Percentiles rank a stretch among this genome's conserved stretches.
Evolutionary conservation across 53 echinoderm and acorn worm genomes (phyloP).

Genomic region (Holothuria leucospilota): DNA sequence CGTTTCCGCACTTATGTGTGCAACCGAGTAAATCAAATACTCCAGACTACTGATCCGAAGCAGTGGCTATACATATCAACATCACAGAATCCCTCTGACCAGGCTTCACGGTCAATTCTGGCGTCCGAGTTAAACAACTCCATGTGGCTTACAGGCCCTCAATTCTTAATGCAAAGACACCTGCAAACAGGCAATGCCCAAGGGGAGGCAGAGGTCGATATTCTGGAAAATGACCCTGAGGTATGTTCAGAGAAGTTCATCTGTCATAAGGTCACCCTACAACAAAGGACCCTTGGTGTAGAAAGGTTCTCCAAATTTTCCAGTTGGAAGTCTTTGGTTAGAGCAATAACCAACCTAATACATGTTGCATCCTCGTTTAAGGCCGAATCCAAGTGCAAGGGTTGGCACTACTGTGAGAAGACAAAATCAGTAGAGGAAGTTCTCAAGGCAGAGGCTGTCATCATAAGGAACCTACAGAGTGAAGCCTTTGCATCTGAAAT

Average conservation of each 20-base stretch:
- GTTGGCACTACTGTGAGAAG: constrained; percentile 70
- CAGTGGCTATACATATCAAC: constrained; percentile 67
- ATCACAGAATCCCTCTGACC: constrained; percentile 61
- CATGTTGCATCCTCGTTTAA: constrained; percentile 47
- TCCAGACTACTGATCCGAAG: constrained; percentile 34
- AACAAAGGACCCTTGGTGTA: constrained; percentile 38
- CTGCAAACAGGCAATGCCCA: constrained; percentile 27
- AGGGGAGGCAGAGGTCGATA: constrained; percentile 34
- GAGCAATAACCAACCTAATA: constrained; percentile 52
- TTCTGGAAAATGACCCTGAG: constrained; percentile 52
- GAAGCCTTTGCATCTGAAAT: constrained; percentile 55
- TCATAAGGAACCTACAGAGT: constrained; percentile 62
- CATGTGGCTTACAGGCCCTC: constrained; percentile 55
- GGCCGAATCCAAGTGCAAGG: constrained; percentile 44
- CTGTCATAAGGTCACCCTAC: constrained; percentile 54
- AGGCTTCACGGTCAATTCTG: constrained; percentile 55
- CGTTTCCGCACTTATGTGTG: constrained; percentile 69
- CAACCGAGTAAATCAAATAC: constrained; percentile 67
- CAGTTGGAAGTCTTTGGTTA: constrained; percentile 53
- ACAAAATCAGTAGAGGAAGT: constrained; percentile 47
- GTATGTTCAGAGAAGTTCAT: constrained; percentile 47
- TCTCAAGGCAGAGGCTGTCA: constrained; percentile 44
- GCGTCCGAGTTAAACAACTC: constrained; percentile 36
- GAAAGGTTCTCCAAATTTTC: constrained; percentile 64
- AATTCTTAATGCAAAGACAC: constrained; percentile 45